Evolutionary conservation across 2,888 invertebrate genomes (phyloP), one percentile per base, ranked within the genome.

Genomic region (Halocaridina rubra): DNA sequence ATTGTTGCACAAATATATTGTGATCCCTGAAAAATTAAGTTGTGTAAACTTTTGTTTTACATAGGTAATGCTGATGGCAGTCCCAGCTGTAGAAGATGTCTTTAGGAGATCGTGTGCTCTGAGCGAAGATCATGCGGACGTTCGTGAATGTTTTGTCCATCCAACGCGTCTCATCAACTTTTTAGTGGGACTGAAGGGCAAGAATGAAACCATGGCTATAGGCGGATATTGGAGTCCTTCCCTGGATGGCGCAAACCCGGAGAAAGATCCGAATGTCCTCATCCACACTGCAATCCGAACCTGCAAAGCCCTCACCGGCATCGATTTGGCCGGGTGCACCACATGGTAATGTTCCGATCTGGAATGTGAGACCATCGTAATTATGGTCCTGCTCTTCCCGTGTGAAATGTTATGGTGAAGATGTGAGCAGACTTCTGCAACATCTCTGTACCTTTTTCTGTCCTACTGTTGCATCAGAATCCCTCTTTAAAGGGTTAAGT

Each of bases 151-250:
- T 89, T 95, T 95, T 90, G 93, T 96, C 69, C 97, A 97, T 92
- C 96, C 97, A 13, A 96, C 97, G 13, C 93, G 97, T 64, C 92
- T 97, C 74, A 94, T 98, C 86, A 96, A 96, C 91, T 98, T 98
- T 91, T 93, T 98, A 88, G 97, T 98, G n/a, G 98, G 98, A 59
- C 93, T 96, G 88, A 94, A 95, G 84, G 97, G 97, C 39, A 97
- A 98, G 92, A 96, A 95, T 90, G 98, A 98, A 92, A 96, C 96
- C 29, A 96, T 98, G 95, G 97, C 98, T 5, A 96, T 99, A 89
- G 99, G 99, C 87, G 99, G 99, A 13, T 96, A 98, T 0, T 99
- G 98, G 98, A 97, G 97, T 90, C 96, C 97, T 24, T 96, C 97
- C 2, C 91, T 97, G 88, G 99, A 99, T 92, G 99, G 99, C 24